Conservation (phyloP, 2,113 vertebrate species). For the Hystrix cristata region DNA sequence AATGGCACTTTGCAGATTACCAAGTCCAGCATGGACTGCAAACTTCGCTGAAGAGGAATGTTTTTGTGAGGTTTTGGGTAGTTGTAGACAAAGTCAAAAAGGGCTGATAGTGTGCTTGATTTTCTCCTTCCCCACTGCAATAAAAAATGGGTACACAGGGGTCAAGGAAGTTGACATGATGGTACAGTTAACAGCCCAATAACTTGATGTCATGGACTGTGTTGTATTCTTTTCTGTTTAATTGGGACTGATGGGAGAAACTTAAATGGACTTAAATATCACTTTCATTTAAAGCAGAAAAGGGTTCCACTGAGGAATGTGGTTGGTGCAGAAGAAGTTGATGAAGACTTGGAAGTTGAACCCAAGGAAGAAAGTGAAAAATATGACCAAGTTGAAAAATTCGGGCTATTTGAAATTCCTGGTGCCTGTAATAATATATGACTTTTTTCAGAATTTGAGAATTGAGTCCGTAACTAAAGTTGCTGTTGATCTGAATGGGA, state of each 20-base stretch:
- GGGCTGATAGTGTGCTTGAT: not conserved
- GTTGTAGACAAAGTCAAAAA: not conserved
- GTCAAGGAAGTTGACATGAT: not conserved
- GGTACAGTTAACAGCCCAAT: not conserved
- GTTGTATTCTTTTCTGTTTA: not conserved
- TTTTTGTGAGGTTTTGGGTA: not conserved
- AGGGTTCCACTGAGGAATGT: not conserved
- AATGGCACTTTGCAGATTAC: not conserved
- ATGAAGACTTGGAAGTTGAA: not conserved
- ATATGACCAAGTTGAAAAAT: not conserved
- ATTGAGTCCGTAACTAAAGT: not conserved
- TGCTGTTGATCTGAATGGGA: not conserved
- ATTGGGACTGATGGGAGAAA: not conserved
- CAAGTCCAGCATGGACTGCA: not conserved
- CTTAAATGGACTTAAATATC: not conserved
- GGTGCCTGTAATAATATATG: not conserved
- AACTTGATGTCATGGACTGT: not conserved
- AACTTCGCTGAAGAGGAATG: not conserved
- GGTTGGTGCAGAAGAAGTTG: not conserved
- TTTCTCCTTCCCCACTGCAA: not conserved
- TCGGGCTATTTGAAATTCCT: not conserved
- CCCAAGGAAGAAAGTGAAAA: not conserved
- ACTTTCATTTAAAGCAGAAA: not conserved
- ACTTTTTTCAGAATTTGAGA: not conserved
- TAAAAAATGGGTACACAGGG: not conserved